phyloP scores from a whole-genome alignment of 2,797 vertebrate genomes.

The Sebastes nivosus region DNA sequence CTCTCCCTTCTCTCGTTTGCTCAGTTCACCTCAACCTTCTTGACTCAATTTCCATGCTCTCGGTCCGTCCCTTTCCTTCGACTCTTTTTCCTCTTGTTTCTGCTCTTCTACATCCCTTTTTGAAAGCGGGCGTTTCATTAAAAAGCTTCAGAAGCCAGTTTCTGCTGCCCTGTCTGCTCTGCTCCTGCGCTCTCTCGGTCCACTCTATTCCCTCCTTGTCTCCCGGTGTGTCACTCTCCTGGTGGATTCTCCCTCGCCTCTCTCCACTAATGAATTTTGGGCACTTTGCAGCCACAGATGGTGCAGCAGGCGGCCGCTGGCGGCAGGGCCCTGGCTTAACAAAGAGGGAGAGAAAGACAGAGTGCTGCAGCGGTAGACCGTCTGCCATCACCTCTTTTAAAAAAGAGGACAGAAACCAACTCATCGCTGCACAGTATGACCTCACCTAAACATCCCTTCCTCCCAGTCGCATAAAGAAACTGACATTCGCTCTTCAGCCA shows the following conservation, averaged over 20 bases:
- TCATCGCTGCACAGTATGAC: background rate
- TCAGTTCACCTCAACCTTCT: constrained; percentile 25
- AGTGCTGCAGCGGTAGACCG: constrained; percentile 34
- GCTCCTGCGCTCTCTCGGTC: background rate
- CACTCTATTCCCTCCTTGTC: background rate
- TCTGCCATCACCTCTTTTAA: constrained; percentile 58
- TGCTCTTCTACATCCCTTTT: constrained; percentile 11
- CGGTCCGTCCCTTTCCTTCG: background rate
- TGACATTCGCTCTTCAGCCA: background rate
- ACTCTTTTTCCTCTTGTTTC: background rate
- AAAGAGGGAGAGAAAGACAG: constrained; percentile 37
- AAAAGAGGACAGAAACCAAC: constrained; percentile 14
- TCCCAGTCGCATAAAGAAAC: background rate
- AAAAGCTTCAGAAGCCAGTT: constrained; percentile 43
- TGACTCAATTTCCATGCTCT: constrained; percentile 38
- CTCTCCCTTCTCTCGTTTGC: constrained; percentile 38
- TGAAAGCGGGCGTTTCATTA: constrained; percentile 47
- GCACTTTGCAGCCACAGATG: constrained; percentile 76
- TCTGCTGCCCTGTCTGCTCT: constrained; percentile 9
- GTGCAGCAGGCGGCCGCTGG: constrained; percentile 66
- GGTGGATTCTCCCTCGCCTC: constrained; percentile 41
- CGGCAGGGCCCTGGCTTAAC: constrained; percentile 44
- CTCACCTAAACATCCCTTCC: constrained; percentile 15
- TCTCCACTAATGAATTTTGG: constrained; percentile 75
- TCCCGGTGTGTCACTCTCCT: constrained; percentile 34